These are phyloP conservation scores for Ophioninae sp. DNA, from an alignment of 2,888 invertebrate genomes.

Conservation along the genomic window DNA sequence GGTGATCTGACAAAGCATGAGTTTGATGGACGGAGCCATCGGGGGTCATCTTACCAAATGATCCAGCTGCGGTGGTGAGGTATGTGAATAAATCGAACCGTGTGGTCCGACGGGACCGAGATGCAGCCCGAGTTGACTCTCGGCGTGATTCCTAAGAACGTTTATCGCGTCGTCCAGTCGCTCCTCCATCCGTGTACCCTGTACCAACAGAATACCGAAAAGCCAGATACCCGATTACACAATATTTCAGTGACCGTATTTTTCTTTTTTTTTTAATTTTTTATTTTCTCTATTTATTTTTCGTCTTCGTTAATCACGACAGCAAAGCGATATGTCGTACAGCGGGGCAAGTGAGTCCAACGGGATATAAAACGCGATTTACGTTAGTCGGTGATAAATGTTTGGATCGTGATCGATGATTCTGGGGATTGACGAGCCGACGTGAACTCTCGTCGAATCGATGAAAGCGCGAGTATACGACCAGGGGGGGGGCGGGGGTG, in stretches of 20 bases:
- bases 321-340: background rate
- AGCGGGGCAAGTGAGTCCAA: background rate
- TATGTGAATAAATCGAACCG: slow-evolving; percentile 82
- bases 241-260: slow-evolving; percentile 56
- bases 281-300: background rate
- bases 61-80: slow-evolving; percentile 83
- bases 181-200: slow-evolving; percentile 97
- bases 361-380: background rate
- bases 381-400: background rate
- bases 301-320: background rate
- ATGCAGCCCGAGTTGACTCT: slow-evolving; percentile 86
- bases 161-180: slow-evolving; percentile 97
- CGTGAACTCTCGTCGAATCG: background rate
- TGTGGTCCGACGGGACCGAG: slow-evolving; percentile 81
- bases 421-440: background rate
- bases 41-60: slow-evolving; percentile 78
- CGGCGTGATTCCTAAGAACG: slow-evolving; percentile 96
- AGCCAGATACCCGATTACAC: slow-evolving; percentile 75
- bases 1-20: background rate
- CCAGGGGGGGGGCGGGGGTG: background rate
- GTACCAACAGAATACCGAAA: slow-evolving; percentile 78
- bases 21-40: background rate
- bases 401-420: background rate
- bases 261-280: background rate
- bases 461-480: background rate